phyloP scores from a whole-genome alignment of 1,140 invertebrate genomes.

The Plectrocnemia conspersa region DNA sequence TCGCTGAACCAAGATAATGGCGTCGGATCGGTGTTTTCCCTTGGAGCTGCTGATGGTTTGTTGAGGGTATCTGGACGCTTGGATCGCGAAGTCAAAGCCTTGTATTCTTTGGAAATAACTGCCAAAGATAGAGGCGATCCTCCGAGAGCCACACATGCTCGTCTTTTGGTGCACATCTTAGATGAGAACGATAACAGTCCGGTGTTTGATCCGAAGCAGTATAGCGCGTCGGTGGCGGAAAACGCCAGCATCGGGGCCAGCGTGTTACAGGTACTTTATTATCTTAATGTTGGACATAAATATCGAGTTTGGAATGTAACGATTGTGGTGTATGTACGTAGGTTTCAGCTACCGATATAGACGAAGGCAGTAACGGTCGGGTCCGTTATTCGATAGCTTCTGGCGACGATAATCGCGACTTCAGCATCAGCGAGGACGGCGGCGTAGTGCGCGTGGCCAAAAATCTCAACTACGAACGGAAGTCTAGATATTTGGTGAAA shows the following conservation, averaged over 20 bases:
- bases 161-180: slow-evolving; percentile 69
- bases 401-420: slow-evolving; percentile 89
- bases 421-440: slow-evolving; percentile 83
- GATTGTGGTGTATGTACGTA: slow-evolving; percentile 40
- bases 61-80: slow-evolving; percentile 74
- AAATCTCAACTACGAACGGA: slow-evolving; percentile 87
- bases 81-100: slow-evolving; percentile 79
- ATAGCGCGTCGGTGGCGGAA: slow-evolving; percentile 82
- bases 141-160: slow-evolving; percentile 63
- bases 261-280: slow-evolving; percentile 68
- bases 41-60: slow-evolving; percentile 84
- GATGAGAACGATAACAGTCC: slow-evolving; percentile 95
- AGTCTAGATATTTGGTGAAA: slow-evolving; percentile 74
- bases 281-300: not conserved
- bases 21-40: slow-evolving; percentile 63
- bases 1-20: slow-evolving; percentile 58
- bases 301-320: not conserved
- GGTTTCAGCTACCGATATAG: slow-evolving; percentile 88
- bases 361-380: slow-evolving; percentile 83
- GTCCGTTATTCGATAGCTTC: slow-evolving; percentile 81
- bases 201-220: slow-evolving; percentile 81
- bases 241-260: slow-evolving; percentile 90
- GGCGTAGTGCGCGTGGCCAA: slow-evolving; percentile 85
- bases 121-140: slow-evolving; percentile 88
- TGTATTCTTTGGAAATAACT: slow-evolving; percentile 74